A percentile compares a stretch with the other conserved stretches of the same genome.
Conservation (phyloP, 1,140 invertebrate species). For the Drosophila suzukii region DNA sequence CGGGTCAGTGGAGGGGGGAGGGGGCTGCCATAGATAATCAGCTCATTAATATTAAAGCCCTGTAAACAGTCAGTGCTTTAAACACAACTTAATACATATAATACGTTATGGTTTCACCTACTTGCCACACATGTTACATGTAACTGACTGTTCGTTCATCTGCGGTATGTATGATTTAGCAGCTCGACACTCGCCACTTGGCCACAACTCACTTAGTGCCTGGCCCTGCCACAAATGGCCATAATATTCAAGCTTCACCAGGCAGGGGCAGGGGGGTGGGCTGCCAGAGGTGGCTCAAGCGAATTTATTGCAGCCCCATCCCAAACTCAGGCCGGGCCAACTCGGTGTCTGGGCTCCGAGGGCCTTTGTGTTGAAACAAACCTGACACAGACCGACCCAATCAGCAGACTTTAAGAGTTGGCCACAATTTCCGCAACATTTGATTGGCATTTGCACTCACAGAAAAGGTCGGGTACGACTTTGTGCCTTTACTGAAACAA, state of each 20-base stretch:
- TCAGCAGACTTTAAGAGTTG: constrained; percentile 70
- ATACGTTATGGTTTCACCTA: constrained; percentile 12
- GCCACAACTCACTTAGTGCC: constrained; percentile 76
- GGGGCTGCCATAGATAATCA: constrained; percentile 16
- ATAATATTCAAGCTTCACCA: constrained; percentile 47
- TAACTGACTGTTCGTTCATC: constrained; percentile 27
- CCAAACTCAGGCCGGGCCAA: constrained; percentile 7
- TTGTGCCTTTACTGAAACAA: too few species aligned
- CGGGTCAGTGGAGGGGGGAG: too few species aligned
- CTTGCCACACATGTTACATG: constrained; percentile 26
- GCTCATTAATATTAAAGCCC: constrained; percentile 20
- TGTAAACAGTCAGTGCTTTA: constrained; percentile 12
- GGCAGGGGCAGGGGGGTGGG: constrained; percentile 5
- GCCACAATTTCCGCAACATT: constrained; percentile 77
- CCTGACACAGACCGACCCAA: constrained; percentile 65
- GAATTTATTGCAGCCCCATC: constrained; percentile 60
- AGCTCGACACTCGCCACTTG: constrained; percentile 63
- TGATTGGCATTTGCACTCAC: constrained; percentile 50
- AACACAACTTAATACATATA: constrained; percentile 22
- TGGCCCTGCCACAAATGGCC: constrained; percentile 71
- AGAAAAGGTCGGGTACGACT: neutral
- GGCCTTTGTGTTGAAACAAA: constrained; percentile 52
- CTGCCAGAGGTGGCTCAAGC: constrained; percentile 13
- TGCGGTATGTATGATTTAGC: constrained; percentile 65
- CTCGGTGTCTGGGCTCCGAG: constrained; percentile 30